Evolutionary conservation across 1,140 invertebrate genomes (phyloP), one percentile per base, ranked within the genome.

Genomic region (Drosophila sp.): DNA sequence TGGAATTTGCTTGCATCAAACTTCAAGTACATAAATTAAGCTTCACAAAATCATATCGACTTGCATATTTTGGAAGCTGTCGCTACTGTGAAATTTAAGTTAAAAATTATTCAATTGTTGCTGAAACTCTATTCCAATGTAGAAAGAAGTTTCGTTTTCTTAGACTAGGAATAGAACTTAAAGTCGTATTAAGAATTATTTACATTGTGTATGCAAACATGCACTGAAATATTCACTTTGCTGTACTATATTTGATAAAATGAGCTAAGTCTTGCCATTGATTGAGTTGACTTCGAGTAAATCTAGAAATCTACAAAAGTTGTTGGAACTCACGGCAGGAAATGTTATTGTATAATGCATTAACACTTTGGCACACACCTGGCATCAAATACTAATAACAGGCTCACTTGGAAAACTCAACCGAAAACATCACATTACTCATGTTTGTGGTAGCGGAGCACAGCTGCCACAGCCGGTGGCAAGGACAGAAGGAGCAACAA

Each of bases 341-440:
- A 48, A 54, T 11, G 50, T 51, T 67, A 66, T 72, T 67, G 54
- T 59, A 74, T 72, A 81, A 81, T 87, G 78, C 71, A 87, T 84
- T 80, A 86, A 72, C 62, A 86, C 62, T 71, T 74, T 67, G 57
- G 61, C 45, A 36, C 41, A 63, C 78, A 84, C 82, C 81, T 86
- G 81, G 43, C 50, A 45, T 16, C 62, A 36, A 40, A 54, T 59
- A 53, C 46, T 57, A 56, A 56, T 48, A 34, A 18, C 67, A 36
- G 25, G 21, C 29, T 40, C 38, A 14, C 34, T 7, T 14, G 48
- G 21, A 11, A 72, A 66, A 72, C 63, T 66, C 29, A 71, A 58
- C 63, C 63, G 27, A 46, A 57, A 71, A 74, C 78, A 87, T 64
- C 81, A 63, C 81, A 84, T 84, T 84, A 84, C 81, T 84, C 81